These are phyloP conservation scores for Arnoldichthys spilopterus DNA, from an alignment of 2,797 vertebrate species.

Conservation along the genomic window DNA sequence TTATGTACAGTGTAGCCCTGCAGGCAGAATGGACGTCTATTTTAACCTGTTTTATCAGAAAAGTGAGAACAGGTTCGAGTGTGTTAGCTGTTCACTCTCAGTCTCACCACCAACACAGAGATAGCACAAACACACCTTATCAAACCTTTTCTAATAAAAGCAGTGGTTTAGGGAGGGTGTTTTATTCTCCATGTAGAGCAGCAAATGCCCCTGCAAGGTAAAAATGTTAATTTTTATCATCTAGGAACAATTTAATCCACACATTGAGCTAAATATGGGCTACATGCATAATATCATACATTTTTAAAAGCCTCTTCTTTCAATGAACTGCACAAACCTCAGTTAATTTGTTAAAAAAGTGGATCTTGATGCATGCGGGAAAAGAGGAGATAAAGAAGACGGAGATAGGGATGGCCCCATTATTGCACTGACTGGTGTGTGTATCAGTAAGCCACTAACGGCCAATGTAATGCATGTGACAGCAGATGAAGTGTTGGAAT, in stretches of 20 bases:
- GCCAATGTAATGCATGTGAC: not conserved
- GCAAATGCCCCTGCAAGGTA: too few species aligned
- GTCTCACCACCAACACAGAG: constrained; percentile 63
- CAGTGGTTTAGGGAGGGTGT: too few species aligned
- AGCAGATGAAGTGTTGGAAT: constrained; percentile 49
- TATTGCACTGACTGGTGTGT: not conserved
- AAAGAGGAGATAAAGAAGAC: not conserved
- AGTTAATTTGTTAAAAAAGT: not conserved
- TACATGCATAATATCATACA: too few species aligned
- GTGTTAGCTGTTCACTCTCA: constrained; percentile 61
- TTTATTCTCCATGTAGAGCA: too few species aligned
- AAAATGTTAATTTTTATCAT: too few species aligned
- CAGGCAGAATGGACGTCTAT: constrained; percentile 46
- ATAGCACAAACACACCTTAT: constrained; percentile 40
- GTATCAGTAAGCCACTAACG: constrained; percentile 17
- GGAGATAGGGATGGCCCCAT: not conserved
- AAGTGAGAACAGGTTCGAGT: constrained; percentile 47
- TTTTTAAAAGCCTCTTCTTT: not conserved
- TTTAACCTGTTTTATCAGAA: constrained; percentile 48
- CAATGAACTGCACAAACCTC: not conserved
- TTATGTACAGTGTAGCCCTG: not conserved
- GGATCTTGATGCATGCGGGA: not conserved
- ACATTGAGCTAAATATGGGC: too few species aligned
- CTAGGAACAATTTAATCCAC: too few species aligned
- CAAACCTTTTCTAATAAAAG: too few species aligned